Conservation (phyloP, 2,888 invertebrate species). For the Caprella mutica region DNA sequence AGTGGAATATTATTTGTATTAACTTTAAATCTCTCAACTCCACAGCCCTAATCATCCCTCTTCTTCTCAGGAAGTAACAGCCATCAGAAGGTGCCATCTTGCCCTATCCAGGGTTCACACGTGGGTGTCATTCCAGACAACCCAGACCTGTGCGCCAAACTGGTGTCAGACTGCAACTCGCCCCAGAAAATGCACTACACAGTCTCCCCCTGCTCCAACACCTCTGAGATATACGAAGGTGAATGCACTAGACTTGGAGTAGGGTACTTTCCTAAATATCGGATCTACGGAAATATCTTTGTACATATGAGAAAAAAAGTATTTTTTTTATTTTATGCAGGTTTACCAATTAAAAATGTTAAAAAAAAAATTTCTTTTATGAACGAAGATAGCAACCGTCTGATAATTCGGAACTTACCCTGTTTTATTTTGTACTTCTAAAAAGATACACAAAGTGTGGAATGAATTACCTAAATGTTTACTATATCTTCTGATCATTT, state of each 20-base stretch:
- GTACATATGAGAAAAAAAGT: neutral
- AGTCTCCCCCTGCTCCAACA: conserved; percentile 50
- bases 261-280: neutral
- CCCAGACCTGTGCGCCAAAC: conserved; percentile 48
- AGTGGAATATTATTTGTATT: too few species aligned
- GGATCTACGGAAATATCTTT: neutral
- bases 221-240: conserved; percentile 51
- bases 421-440: too few species aligned
- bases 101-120: conserved; percentile 56
- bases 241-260: conserved; percentile 25
- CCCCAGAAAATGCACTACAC: conserved; percentile 56
- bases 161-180: conserved; percentile 53
- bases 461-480: too few species aligned
- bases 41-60: too few species aligned
- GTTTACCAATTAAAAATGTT: too few species aligned
- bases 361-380: too few species aligned
- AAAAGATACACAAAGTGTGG: too few species aligned
- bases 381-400: too few species aligned
- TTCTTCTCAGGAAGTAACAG: conserved; percentile 41
- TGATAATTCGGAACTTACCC: too few species aligned
- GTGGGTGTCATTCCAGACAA: conserved; percentile 53
- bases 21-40: too few species aligned
- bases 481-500: too few species aligned
- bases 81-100: conserved; percentile 45
- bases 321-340: too few species aligned